Evolutionary conservation across 1,140 invertebrate species (phyloP).

Genomic region (Idris sp.): DNA sequence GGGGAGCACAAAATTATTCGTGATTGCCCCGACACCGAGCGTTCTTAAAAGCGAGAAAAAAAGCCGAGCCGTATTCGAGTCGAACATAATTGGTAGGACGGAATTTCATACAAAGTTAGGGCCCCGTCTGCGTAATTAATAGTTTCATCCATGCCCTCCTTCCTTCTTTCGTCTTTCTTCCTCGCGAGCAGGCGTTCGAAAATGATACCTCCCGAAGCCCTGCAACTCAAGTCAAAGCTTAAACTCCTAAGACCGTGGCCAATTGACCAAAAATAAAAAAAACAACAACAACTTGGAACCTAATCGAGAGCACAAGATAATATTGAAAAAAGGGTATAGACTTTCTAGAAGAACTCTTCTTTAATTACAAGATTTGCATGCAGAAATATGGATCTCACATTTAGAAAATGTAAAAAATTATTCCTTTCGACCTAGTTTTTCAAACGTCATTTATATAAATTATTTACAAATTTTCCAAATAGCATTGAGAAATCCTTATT

Average conservation of each 20-base stretch:
- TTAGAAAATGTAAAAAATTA: too few relatives aligned
- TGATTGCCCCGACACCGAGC: constrained; percentile 56
- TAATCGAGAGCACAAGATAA: constrained; percentile 1
- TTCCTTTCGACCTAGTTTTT: too few relatives aligned
- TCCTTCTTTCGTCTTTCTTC: constrained; percentile 52
- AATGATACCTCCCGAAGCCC: constrained; percentile 51
- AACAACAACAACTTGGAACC: neutral
- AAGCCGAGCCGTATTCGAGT: constrained; percentile 38
- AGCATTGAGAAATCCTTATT: too few relatives aligned
- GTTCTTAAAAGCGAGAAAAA: constrained; percentile 57
- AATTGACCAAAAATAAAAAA: constrained; percentile 31
- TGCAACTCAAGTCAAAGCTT: constrained; percentile 30
- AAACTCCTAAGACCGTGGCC: constrained; percentile 44
- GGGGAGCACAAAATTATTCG: constrained; percentile 47
- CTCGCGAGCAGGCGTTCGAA: constrained; percentile 37
- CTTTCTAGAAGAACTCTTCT: constrained; percentile 21
- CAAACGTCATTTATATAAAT: too few relatives aligned
- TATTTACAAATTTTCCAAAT: too few relatives aligned
- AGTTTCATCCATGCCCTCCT: constrained; percentile 65
- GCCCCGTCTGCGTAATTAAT: constrained; percentile 72
- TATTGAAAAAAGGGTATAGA: constrained; percentile 2
- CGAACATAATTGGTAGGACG: constrained; percentile 72
- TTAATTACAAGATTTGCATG: constrained; percentile 48
- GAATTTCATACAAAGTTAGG: constrained; percentile 70
- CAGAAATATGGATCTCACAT: too few relatives aligned